phyloP scores from a whole-genome alignment of 2,888 invertebrate species.

The Diogma glabrata region DNA sequence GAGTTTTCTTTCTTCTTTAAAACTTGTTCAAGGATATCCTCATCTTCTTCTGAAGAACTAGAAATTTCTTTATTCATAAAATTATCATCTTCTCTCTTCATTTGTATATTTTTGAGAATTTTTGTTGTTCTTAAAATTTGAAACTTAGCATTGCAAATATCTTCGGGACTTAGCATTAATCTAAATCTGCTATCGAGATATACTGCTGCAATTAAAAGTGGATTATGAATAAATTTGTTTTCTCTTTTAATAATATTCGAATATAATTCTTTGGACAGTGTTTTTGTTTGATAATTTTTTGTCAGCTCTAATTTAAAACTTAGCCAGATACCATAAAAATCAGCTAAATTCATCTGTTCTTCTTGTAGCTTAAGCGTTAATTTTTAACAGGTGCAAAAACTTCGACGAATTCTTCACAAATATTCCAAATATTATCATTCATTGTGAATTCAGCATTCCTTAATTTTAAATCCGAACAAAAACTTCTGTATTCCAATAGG shows the following conservation, averaged over 20 bases:
- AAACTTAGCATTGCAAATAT: neutral
- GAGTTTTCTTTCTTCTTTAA: neutral
- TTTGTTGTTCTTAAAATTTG: too few species aligned
- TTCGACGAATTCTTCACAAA: neutral
- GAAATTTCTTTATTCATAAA: too few species aligned
- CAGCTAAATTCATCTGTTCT: neutral
- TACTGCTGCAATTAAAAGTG: neutral
- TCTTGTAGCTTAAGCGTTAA: neutral
- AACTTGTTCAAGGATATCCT: neutral
- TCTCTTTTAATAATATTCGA: slow-evolving; percentile 13
- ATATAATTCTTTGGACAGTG: slow-evolving; percentile 10
- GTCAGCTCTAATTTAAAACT: slow-evolving; percentile 10
- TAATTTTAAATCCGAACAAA: slow-evolving; percentile 5
- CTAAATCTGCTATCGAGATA: neutral
- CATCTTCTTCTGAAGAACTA: neutral
- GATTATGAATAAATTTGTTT: slow-evolving; percentile 9
- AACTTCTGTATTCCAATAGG: slow-evolving; percentile 4
- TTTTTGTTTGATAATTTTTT: slow-evolving; percentile 11
- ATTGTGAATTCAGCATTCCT: slow-evolving; percentile 3
- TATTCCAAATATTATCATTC: neutral
- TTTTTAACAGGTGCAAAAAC: neutral
- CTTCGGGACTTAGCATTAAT: slow-evolving; percentile 1
- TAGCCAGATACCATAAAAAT: slow-evolving; percentile 3
- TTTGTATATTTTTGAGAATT: too few species aligned
- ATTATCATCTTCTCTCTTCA: too few species aligned